Conservation (phyloP, 2,888 invertebrate species). For the Hemistola chrysoprasaria region DNA sequence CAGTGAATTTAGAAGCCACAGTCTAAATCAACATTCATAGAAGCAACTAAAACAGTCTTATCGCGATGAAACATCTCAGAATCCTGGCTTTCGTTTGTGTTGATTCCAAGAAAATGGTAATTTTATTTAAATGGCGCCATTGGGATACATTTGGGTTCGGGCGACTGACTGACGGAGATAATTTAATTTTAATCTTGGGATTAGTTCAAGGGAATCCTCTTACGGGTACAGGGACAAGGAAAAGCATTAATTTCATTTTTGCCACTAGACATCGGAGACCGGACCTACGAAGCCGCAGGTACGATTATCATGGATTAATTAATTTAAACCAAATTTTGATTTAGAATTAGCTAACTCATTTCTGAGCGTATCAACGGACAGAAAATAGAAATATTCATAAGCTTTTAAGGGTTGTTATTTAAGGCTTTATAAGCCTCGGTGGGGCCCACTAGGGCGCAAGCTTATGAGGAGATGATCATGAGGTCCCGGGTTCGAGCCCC, state of each 20-base stretch:
- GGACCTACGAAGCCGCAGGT: background rate
- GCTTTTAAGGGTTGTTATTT: no score
- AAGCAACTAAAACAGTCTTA: no score
- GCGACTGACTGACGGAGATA: conserved; percentile 20
- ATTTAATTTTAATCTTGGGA: conserved; percentile 24
- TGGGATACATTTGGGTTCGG: conserved; percentile 1
- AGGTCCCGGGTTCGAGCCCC: no score
- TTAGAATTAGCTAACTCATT: background rate
- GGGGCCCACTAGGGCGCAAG: no score
- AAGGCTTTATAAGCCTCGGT: no score
- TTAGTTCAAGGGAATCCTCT: conserved; percentile 20
- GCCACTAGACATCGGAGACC: conserved; percentile 2
- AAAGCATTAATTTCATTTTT: conserved; percentile 26
- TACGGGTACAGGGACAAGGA: background rate
- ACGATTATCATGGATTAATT: conserved; percentile 8
- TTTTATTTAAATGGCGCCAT: conserved; percentile 1
- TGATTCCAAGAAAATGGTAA: background rate
- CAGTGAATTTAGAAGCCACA: no score
- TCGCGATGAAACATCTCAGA: no score
- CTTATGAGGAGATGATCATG: no score
- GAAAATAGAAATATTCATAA: no score
- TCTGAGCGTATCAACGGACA: background rate
- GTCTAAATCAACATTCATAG: no score
- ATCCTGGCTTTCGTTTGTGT: no score
- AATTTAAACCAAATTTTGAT: conserved; percentile 4